phyloP scores from a whole-genome alignment of 2,113 vertebrate genomes.

The Clarias gariepinus region DNA sequence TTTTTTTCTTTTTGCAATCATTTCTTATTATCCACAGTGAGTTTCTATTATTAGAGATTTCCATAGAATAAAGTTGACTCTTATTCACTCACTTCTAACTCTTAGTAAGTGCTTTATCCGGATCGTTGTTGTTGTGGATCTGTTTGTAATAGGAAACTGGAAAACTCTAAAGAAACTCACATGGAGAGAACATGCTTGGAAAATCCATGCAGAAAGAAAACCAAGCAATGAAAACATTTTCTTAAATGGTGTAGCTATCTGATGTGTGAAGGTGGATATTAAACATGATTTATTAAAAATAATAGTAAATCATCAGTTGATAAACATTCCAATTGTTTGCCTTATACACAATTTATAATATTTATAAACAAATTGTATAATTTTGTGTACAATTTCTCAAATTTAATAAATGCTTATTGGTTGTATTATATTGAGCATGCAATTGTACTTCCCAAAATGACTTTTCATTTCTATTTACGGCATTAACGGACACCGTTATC shows the following conservation, averaged over 20 bases:
- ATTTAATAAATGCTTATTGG: neutral
- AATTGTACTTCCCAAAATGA: neutral
- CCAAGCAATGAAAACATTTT: neutral
- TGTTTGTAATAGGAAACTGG: neutral
- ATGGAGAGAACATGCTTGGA: neutral
- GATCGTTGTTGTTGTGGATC: neutral
- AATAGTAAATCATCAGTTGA: neutral
- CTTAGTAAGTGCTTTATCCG: no score
- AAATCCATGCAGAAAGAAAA: neutral
- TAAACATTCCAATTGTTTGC: neutral
- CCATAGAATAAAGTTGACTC: neutral
- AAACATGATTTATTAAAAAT: neutral
- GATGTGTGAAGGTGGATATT: neutral
- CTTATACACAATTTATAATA: neutral
- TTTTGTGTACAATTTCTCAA: neutral
- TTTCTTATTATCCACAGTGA: neutral
- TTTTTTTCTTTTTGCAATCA: neutral
- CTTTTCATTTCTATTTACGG: neutral
- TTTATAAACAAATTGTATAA: neutral
- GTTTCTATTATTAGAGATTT: neutral
- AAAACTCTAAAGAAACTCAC: neutral
- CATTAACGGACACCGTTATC: no score
- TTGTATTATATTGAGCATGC: neutral
- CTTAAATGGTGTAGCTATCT: neutral
- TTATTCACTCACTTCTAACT: neutral